Evolutionary conservation across 2,888 invertebrate genomes (phyloP).

Genomic region (Rhagonycha fulva): DNA sequence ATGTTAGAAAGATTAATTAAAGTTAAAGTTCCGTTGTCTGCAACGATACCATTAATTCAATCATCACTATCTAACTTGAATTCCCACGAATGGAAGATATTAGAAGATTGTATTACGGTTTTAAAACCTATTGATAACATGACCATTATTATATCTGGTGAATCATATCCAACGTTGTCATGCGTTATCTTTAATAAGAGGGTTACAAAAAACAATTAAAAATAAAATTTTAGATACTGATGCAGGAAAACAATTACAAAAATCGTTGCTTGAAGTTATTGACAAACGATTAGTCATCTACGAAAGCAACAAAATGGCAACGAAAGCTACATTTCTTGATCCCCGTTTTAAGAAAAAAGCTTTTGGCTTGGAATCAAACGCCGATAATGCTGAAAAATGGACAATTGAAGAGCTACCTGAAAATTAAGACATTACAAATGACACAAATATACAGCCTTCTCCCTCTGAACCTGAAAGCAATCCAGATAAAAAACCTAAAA

Average conservation of each 20-base stretch:
- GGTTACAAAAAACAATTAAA: background rate
- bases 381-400: background rate
- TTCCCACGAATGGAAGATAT: background rate
- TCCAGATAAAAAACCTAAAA: background rate
- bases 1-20: background rate
- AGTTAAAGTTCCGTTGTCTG: background rate
- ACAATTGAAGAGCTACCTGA: background rate
- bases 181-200: background rate
- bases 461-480: background rate
- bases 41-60: background rate
- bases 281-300: background rate
- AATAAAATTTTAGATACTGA: background rate
- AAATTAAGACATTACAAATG: too few relatives aligned
- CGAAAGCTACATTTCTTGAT: background rate
- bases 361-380: background rate
- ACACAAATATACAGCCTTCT: too few relatives aligned
- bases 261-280: background rate
- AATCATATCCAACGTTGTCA: background rate
- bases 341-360: background rate
- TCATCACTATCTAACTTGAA: background rate
- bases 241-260: background rate
- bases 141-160: background rate
- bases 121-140: background rate
- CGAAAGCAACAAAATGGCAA: background rate
- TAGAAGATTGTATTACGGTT: background rate